Percentiles rank a stretch among this genome's conserved stretches.
phyloP scores from a whole-genome alignment of 2,797 vertebrate genomes.

The Oryzias sinensis region DNA sequence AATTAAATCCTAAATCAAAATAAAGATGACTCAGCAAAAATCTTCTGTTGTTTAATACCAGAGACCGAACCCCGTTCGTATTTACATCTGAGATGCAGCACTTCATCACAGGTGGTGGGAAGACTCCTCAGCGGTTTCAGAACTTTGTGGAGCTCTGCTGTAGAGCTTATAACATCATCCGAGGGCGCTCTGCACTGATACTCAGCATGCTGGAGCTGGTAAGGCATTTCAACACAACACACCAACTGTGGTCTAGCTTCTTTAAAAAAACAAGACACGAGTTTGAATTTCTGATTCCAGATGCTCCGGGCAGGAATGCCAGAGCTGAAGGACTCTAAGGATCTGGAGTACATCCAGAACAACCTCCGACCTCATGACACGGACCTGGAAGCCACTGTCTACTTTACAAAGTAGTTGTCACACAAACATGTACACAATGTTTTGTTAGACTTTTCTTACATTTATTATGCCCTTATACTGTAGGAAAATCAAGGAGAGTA shows the following conservation, averaged over 20 bases:
- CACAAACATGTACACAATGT: neutral
- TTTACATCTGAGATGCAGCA: constrained; percentile 93
- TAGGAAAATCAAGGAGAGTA: constrained; percentile 90
- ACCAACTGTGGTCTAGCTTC: neutral
- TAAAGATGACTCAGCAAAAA: constrained; percentile 3
- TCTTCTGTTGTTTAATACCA: constrained; percentile 32
- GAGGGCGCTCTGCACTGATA: constrained; percentile 80
- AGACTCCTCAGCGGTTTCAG: constrained; percentile 82
- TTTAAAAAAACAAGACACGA: neutral
- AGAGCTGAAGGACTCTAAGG: constrained; percentile 80
- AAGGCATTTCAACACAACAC: constrained; percentile 38
- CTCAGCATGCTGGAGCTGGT: constrained; percentile 88
- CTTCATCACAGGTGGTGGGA: constrained; percentile 88
- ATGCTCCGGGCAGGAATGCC: constrained; percentile 86
- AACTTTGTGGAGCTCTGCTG: constrained; percentile 92
- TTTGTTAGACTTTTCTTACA: neutral
- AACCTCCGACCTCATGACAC: constrained; percentile 86
- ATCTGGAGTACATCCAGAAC: constrained; percentile 84
- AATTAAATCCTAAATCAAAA: no score
- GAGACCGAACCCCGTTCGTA: constrained; percentile 88
- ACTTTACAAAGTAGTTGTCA: constrained; percentile 85
- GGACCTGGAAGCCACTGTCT: constrained; percentile 85
- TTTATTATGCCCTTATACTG: neutral
- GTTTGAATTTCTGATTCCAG: constrained; percentile 57
- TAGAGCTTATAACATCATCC: constrained; percentile 85